Evolutionary conservation across 2,113 vertebrate species (phyloP), one percentile per base, ranked within the genome.

Genomic region (Paraplagusia blochii): DNA sequence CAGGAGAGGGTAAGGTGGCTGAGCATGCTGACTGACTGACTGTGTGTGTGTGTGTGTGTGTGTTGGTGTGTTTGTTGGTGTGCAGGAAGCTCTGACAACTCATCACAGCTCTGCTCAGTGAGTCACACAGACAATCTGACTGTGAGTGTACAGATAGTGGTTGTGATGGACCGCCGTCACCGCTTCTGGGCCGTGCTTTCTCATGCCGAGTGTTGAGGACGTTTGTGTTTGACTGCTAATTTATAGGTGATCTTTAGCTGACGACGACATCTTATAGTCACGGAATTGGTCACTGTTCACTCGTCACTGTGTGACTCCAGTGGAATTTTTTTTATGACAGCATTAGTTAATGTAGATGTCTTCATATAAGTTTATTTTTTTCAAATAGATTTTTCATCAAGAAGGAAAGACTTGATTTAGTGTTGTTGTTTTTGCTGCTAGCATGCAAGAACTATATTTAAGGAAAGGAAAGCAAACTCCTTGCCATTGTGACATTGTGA

Each of bases 51-150:
- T 50, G 59, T 42, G 16, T 53, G 61, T 40, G 54, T 58, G 70
- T 66, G 63, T 52, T 34, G 52, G 46, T 55, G 74, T 66, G 66
- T 73, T 57, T 76, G 53, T 48, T 75, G 13, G 18, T n/a, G 46
- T 9, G 16, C 59, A 53, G 63, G 66, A 66, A 66, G 66, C 69
- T 59, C 60, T 72, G 81, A 86, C 74, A 76, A 72, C 66, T 71
- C 57, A 39, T 58, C 34, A 35, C 66, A 59, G 65, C 62, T 77
- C 72, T 67, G 68, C 66, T 76, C 22, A 61, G 63, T 77, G 81
- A 81, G 55, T 66, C 53, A 59, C 69, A 63, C 63, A 54, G 77
- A 54, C 3, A 38, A 61, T 35, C 47, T 63, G 76, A 48, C 62
- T 72, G 58, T 33, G 8, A 44, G 46, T 54, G 70, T 56, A 44